phyloP scores from a whole-genome alignment of 2,797 vertebrate species.

The Alfaro cultratus region DNA sequence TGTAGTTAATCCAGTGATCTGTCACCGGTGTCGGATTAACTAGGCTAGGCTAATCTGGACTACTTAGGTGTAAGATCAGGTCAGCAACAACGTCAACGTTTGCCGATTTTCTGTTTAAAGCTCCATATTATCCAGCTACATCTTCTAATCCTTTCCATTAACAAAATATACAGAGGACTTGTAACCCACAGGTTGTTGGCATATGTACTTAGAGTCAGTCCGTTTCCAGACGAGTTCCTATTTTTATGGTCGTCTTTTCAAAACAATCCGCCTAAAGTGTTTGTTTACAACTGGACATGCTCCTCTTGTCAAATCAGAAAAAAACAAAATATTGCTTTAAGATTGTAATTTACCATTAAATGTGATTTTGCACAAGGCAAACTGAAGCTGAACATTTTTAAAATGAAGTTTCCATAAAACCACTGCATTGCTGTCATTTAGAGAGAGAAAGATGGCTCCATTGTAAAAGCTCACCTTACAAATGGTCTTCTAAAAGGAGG shows the following conservation, averaged over 20 bases:
- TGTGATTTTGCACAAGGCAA: background rate
- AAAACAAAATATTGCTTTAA: background rate
- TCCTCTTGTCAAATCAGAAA: background rate
- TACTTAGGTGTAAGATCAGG: background rate
- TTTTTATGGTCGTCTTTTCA: background rate
- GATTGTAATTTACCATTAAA: background rate
- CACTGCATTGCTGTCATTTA: background rate
- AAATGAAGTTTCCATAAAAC: background rate
- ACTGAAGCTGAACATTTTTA: background rate
- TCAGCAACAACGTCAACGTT: background rate
- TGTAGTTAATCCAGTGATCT: background rate
- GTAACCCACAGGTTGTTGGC: background rate
- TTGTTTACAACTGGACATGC: background rate
- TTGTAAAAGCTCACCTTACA: background rate
- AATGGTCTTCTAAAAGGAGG: conserved; percentile 4
- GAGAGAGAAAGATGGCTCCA: background rate
- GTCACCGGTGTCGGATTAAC: background rate
- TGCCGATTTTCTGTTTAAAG: background rate
- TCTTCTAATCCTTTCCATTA: background rate
- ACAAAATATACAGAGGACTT: background rate
- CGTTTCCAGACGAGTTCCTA: background rate
- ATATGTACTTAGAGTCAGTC: background rate
- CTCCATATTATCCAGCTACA: background rate
- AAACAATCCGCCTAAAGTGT: background rate
- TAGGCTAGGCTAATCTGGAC: background rate